Evolutionary conservation across 2,888 invertebrate genomes (phyloP).

Genomic region (Dolichomitus sp.): DNA sequence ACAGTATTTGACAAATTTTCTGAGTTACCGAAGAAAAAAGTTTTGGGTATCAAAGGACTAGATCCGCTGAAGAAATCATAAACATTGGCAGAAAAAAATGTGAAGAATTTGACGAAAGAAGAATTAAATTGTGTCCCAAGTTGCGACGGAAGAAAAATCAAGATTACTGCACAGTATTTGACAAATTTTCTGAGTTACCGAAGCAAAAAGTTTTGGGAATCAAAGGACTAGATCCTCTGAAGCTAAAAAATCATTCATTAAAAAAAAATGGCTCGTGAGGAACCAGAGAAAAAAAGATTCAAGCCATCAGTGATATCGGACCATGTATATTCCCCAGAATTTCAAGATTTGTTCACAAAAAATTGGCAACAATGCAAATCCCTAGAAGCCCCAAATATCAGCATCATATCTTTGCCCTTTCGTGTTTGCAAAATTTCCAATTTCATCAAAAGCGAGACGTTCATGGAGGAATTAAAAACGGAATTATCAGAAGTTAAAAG

Average conservation of each 20-base stretch:
- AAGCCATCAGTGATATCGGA: slow-evolving; percentile 79
- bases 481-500: slow-evolving; percentile 89
- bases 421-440: slow-evolving; percentile 90
- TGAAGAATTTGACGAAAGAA: too few species aligned
- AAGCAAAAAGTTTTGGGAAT: not conserved
- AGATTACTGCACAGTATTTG: not conserved
- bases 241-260: too few species aligned
- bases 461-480: slow-evolving; percentile 90
- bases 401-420: slow-evolving; percentile 90
- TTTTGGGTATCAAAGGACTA: not conserved
- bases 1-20: not conserved
- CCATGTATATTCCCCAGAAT: slow-evolving; percentile 71
- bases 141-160: too few species aligned
- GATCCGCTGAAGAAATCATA: not conserved
- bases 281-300: slow-evolving; percentile 75
- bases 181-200: not conserved
- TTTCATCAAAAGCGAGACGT: slow-evolving; percentile 88
- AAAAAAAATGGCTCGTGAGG: slow-evolving; percentile 65
- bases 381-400: slow-evolving; percentile 85
- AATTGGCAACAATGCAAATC: slow-evolving; percentile 87
- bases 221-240: not conserved
- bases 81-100: not conserved
- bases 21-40: too few species aligned
- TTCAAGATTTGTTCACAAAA: slow-evolving; percentile 74
- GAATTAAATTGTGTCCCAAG: too few species aligned